These are phyloP conservation scores for Globia sparganii DNA, from an alignment of 2,888 invertebrate species.

Conservation along the genomic window DNA sequence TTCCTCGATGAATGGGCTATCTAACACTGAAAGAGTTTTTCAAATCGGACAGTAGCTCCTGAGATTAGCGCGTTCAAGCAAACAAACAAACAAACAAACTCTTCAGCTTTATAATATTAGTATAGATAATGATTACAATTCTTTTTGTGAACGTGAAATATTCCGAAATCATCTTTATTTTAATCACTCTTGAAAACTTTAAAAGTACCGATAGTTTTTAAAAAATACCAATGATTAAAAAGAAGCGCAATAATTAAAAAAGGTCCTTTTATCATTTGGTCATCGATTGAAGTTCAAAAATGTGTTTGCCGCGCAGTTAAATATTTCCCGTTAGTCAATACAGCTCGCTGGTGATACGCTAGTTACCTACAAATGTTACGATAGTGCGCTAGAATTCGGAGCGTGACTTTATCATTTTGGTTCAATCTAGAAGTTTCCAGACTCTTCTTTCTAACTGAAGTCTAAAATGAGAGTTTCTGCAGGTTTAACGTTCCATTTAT, in stretches of 20 bases:
- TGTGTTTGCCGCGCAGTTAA: background rate
- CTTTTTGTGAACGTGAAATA: background rate
- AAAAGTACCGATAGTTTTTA: background rate
- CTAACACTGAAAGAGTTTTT: too few relatives aligned
- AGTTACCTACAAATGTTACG: conserved; percentile 25
- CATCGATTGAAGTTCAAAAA: background rate
- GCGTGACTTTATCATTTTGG: conserved; percentile 16
- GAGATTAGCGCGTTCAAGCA: too few relatives aligned
- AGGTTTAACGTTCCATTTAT: background rate
- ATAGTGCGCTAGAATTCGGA: conserved; percentile 22
- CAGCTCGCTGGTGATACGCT: conserved; percentile 20
- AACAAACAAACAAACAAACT: too few relatives aligned
- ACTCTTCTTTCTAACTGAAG: conserved; percentile 2
- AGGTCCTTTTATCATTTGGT: too few relatives aligned
- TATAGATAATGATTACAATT: background rate
- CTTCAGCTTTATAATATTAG: too few relatives aligned
- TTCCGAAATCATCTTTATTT: background rate
- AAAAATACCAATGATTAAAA: background rate
- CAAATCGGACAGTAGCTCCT: too few relatives aligned
- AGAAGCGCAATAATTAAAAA: background rate
- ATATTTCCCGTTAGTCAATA: conserved; percentile 21
- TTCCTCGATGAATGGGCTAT: too few relatives aligned
- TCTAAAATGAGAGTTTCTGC: background rate
- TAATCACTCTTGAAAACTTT: background rate
- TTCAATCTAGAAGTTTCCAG: conserved; percentile 21